Base-by-base conservation (phyloP, 2,888 invertebrate species). In the Macaria notata region DNA sequence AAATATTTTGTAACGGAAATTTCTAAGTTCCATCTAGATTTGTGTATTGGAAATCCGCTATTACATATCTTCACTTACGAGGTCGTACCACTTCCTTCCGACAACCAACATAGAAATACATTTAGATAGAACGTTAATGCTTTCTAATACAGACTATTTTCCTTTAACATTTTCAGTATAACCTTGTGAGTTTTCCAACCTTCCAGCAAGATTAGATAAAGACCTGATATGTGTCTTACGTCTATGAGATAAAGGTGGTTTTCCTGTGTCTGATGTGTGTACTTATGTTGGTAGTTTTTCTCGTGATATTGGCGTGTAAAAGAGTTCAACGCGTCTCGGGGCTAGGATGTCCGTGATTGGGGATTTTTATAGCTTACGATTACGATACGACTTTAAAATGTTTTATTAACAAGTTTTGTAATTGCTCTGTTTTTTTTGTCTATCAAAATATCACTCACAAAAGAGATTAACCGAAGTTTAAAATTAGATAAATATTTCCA, bases 241-340 rank as follows among this genome's bases (percentile, higher is more conserved):
- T 0, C 4, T 3, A 41, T 0, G 0, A 0, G 0, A 58, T 73
- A 79, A 62, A 51, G 68, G 43, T 38, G 29, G 66, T 45, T 65
- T 70, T 76, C 4, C 44, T 44, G 31, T 49, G 57, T 45, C 54
- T 57, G 31, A 42, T 39, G n/a, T 5, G 8, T 3, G 5, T 4
- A 19, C 1, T 19, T 29, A 1, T 45, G n/a, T 29, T 61, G 41
- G 19, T 49, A 5, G 61, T 39, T 64, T 69, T 59, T 54, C 41
- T 54, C 33, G 4, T 46, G 38, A 51, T 61, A 75, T 65, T 68
- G 72, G 63, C 76, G 71, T 78, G 73, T 71, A 72, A 83, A 83
- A 84, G 83, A 84, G 84, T 84, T 84, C 83, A 85, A 78, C 83
- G 76, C 70, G 76, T 76, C 78, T 74, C 7, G 72, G 72, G 72